Evolutionary conservation across 2,113 vertebrate genomes (phyloP).

Genomic region (Isichthys henryi): DNA sequence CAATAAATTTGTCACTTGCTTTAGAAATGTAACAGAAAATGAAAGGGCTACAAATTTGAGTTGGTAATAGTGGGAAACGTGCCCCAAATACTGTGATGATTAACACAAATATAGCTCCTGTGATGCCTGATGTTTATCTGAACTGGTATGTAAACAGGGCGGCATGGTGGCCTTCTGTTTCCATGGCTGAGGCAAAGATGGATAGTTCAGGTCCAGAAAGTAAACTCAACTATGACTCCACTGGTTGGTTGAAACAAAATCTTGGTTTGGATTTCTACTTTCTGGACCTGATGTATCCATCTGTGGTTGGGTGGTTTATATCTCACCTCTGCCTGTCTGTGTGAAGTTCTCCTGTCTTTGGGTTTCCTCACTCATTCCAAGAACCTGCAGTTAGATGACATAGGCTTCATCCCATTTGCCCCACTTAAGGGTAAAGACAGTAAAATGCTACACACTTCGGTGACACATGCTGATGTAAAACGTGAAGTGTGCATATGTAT

Average conservation of each 20-base stretch:
- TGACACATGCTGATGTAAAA: background rate
- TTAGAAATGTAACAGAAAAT: background rate
- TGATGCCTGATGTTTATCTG: background rate
- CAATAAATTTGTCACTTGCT: background rate
- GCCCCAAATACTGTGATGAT: background rate
- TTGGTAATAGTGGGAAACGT: background rate
- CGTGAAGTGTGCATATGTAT: background rate
- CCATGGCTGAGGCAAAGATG: background rate
- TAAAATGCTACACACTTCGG: background rate
- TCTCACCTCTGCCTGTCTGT: background rate
- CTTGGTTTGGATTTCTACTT: background rate
- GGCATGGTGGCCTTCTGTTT: background rate
- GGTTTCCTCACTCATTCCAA: background rate
- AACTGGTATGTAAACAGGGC: background rate
- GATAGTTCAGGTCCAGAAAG: background rate
- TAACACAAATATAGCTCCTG: background rate
- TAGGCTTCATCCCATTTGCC: background rate
- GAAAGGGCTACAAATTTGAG: background rate
- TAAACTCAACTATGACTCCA: background rate
- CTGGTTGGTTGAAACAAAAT: background rate
- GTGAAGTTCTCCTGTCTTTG: background rate
- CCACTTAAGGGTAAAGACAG: background rate
- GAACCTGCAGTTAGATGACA: background rate
- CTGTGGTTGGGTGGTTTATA: background rate
- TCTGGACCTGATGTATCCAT: background rate